These are phyloP conservation scores for Zosterops lateralis DNA, from an alignment of 2,113 vertebrate genomes.

Conservation along the genomic window DNA sequence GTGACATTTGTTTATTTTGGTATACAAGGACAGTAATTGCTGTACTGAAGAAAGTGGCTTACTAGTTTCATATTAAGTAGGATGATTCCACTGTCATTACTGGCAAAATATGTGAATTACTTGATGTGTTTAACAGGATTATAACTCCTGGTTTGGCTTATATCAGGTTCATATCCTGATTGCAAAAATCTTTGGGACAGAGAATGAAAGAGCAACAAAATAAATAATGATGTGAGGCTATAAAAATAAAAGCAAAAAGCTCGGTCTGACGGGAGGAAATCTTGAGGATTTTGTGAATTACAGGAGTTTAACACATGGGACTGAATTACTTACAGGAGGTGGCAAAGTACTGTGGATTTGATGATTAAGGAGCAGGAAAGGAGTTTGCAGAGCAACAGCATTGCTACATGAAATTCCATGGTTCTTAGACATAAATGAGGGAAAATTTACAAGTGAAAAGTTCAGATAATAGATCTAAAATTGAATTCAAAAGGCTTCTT, in stretches of 20 bases:
- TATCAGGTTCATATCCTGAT: neutral
- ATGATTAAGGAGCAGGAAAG: neutral
- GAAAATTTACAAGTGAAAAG: neutral
- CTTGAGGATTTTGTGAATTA: neutral
- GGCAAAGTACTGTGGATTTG: neutral
- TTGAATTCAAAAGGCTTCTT: neutral
- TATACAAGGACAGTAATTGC: neutral
- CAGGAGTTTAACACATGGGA: neutral
- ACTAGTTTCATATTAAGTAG: neutral
- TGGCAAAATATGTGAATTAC: fast-evolving
- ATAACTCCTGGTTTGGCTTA: neutral
- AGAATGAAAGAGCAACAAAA: neutral
- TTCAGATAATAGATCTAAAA: neutral
- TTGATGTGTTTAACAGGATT: neutral
- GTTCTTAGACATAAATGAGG: neutral
- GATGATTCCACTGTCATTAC: neutral
- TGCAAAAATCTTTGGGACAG: neutral
- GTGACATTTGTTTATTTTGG: neutral
- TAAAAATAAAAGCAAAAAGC: neutral
- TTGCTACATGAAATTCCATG: neutral
- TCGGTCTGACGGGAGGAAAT: neutral
- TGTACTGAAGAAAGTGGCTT: neutral
- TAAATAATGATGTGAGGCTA: neutral
- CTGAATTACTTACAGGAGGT: neutral
- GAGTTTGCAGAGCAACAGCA: neutral